Base-by-base conservation (phyloP, 2,113 vertebrate genomes). In the Nicator chloris region DNA sequence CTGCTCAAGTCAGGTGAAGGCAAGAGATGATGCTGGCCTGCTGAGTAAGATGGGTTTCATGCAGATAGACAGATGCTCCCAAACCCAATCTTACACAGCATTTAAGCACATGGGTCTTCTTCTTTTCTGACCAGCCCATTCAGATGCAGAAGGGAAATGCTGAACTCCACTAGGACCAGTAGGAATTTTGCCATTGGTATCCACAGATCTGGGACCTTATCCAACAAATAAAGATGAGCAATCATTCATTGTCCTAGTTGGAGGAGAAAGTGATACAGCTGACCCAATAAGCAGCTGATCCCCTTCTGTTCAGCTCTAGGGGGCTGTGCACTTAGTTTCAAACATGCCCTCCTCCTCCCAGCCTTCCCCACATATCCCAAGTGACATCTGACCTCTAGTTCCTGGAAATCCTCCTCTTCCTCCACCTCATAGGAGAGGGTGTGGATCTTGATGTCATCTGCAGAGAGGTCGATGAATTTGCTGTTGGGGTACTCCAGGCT, bases 361-460 rank as follows among this genome's bases (percentile, higher is more conserved):
- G 31, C 47, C 40, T 78, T 59, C 40, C 76, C 82, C 56, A 37
- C 7, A 0, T n/a, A 53, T 45, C 81, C 87, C 53, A 45, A 64
- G 79, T 27, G 35, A 75, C 24, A 49, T 82, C 98, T 98, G 83
- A 99, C 99, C 99, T 99, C 99, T 27, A 99, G 96, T 84, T 99
- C 99, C 95, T 99, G 99, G 94, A 99, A 98, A 35, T 99, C 99
- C 21, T 99, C 99, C 1, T 99, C 99, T 2, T 99, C 98, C 5
- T 99, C 99, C 42, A 99, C 97, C 3, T 99, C 98, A 0, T 99
- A 99, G 31, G 99, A 99, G 33, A 99, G 98, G 7, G 99, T 98
- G 39, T 98, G 99, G 91, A 99, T 98, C 97, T 99, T 99, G 92
- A 98, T 97, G 20, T 99, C 98, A 0, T 99, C 99, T 0, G 97